phyloP scores from a whole-genome alignment of 2,113 vertebrate genomes.

The Orthonyx spaldingii region DNA sequence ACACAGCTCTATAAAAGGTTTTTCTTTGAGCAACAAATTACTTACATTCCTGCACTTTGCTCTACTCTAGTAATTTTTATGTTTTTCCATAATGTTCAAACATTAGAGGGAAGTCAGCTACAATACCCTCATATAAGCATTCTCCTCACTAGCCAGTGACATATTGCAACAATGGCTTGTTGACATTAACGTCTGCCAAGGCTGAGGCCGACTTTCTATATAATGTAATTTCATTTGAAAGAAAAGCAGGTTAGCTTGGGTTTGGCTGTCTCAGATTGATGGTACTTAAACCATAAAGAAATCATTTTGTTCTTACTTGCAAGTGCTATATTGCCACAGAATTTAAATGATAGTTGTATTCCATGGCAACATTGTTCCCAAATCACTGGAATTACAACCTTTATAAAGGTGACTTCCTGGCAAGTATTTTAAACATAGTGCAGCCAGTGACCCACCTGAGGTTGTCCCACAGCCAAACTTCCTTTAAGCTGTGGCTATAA shows the following conservation, averaged over 20 bases:
- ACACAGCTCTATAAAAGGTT: constrained; percentile 35
- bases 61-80: not conserved
- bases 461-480: not conserved
- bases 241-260: not conserved
- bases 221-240: constrained; percentile 1
- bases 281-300: not conserved
- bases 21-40: constrained; percentile 41
- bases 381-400: not conserved
- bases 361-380: not conserved
- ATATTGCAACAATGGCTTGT: not conserved
- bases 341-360: not conserved
- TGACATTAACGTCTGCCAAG: not conserved
- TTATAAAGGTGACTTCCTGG: not conserved
- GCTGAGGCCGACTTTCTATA: not conserved
- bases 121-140: not conserved
- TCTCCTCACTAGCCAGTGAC: not conserved
- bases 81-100: constrained; percentile 18
- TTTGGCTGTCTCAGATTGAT: not conserved
- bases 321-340: not conserved
- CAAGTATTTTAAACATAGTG: not conserved
- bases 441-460: not conserved
- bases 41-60: constrained; percentile 29
- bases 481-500: not conserved
- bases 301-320: not conserved
- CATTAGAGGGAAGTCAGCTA: not conserved